A percentile compares a stretch with the other conserved stretches of the same genome.
Conservation (phyloP, 2,888 invertebrate species). For the Nemotelus nigrinus region DNA sequence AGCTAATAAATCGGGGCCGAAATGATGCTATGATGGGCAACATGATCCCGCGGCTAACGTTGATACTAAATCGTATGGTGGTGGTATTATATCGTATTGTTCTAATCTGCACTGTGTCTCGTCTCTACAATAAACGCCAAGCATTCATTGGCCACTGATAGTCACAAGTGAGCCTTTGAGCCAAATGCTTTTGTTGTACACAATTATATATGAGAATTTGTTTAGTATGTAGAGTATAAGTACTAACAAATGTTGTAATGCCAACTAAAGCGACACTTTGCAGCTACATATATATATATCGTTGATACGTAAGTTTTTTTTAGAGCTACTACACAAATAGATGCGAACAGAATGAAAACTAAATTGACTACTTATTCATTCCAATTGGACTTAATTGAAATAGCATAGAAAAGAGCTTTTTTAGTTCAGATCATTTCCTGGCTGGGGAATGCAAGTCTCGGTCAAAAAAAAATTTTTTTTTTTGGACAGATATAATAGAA, state of each 20-base stretch:
- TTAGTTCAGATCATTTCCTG: slow-evolving; percentile 12
- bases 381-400: slow-evolving; percentile 20
- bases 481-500: too few relatives aligned
- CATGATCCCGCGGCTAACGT: too few relatives aligned
- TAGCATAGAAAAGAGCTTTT: slow-evolving; percentile 15
- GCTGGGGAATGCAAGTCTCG: neutral
- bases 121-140: too few relatives aligned
- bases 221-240: too few relatives aligned
- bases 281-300: too few relatives aligned
- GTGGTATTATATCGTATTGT: too few relatives aligned
- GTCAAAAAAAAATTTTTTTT: too few relatives aligned
- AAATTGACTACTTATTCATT: slow-evolving; percentile 18
- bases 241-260: neutral
- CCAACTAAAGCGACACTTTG: too few relatives aligned
- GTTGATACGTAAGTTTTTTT: too few relatives aligned
- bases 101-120: too few relatives aligned
- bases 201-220: neutral
- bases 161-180: neutral
- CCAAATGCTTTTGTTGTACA: slow-evolving; percentile 1
- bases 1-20: slow-evolving; percentile 36
- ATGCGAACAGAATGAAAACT: neutral
- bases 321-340: too few relatives aligned
- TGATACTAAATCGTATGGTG: too few relatives aligned
- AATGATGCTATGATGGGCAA: neutral
- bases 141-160: neutral